A percentile compares a stretch with the other conserved stretches of the same genome.
These are phyloP conservation scores for Petrocephalus sullivani DNA, from an alignment of 2,797 vertebrate genomes.

Conservation along the genomic window DNA sequence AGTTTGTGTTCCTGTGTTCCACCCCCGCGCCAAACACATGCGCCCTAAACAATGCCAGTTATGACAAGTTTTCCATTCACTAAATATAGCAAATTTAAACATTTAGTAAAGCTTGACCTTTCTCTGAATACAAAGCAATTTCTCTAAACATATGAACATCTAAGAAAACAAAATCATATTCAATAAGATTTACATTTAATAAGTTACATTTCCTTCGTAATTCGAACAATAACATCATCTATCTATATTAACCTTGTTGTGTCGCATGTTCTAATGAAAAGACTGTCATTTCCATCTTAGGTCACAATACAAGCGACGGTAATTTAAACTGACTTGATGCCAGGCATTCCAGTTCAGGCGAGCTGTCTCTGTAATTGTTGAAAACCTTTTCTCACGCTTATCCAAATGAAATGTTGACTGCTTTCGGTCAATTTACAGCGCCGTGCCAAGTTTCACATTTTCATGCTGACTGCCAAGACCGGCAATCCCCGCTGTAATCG, in stretches of 20 bases:
- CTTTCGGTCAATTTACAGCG: not conserved
- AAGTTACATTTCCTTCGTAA: not conserved
- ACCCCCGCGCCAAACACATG: not conserved
- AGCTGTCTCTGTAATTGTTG: not conserved
- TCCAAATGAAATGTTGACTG: not conserved
- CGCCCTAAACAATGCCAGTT: not conserved
- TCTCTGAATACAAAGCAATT: not conserved
- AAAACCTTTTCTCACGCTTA: not conserved
- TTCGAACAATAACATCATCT: not conserved
- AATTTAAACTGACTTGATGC: not conserved
- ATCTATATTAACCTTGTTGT: not conserved
- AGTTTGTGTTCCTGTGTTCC: too few relatives aligned
- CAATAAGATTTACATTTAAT: not conserved
- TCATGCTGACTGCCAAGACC: not conserved
- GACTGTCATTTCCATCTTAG: not conserved
- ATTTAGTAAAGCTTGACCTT: not conserved
- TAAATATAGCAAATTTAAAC: not conserved
- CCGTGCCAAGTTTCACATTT: not conserved
- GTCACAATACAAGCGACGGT: not conserved
- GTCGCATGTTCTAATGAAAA: not conserved
- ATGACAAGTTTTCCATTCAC: not conserved
- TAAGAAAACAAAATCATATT: not conserved
- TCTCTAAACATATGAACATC: not conserved
- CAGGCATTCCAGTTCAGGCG: not conserved
- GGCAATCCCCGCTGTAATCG: not conserved